phyloP scores from a whole-genome alignment of 2,888 invertebrate genomes.

The Notodonta dromedarius region DNA sequence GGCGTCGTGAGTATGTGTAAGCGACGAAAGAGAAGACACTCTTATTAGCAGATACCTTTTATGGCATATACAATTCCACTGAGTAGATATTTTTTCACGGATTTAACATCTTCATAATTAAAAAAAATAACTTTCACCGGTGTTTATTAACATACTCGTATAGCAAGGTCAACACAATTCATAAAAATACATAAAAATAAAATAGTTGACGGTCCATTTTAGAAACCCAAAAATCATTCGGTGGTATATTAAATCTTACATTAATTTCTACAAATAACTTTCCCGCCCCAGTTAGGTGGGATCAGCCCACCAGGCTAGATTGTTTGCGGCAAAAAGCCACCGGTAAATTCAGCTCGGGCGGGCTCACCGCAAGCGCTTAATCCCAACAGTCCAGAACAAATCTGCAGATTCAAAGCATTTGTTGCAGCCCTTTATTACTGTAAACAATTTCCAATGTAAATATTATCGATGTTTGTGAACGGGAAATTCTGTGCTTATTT shows the following conservation, averaged over 20 bases:
- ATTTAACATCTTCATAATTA: too few species aligned
- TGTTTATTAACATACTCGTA: too few species aligned
- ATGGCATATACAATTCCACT: too few species aligned
- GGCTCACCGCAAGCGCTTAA: slow-evolving; percentile 29
- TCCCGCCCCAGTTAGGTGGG: slow-evolving; percentile 16
- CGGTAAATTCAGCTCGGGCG: slow-evolving; percentile 12
- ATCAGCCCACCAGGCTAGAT: slow-evolving; percentile 26
- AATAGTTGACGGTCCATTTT: too few species aligned
- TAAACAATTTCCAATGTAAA: neutral
- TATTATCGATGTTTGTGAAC: neutral
- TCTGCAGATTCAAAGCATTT: slow-evolving; percentile 26
- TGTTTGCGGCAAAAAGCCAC: slow-evolving; percentile 32
- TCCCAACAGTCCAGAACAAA: slow-evolving; percentile 29
- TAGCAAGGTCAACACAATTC: too few species aligned
- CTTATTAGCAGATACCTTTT: too few species aligned
- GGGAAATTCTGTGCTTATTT: neutral
- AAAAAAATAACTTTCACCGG: too few species aligned
- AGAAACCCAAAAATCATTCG: neutral
- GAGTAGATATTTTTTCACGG: too few species aligned
- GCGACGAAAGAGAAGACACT: too few species aligned
- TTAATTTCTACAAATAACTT: neutral
- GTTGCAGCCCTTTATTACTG: slow-evolving; percentile 12
- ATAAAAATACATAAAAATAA: too few species aligned
- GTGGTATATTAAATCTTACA: neutral
- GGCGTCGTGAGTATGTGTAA: too few species aligned